Evolutionary conservation across 2,888 invertebrate genomes (phyloP).

Genomic region (Thelaira solivaga): DNA sequence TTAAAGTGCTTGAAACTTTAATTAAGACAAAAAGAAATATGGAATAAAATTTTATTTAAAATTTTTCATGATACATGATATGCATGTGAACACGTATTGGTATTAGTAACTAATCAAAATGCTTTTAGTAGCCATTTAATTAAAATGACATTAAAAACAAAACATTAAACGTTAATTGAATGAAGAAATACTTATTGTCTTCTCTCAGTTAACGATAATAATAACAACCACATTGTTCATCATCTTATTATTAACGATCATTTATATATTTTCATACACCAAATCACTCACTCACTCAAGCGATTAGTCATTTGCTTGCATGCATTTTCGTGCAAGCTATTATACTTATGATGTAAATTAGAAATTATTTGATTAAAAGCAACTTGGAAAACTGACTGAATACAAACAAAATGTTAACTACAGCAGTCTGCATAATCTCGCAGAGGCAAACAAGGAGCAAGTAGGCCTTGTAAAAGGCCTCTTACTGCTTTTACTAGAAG

Average conservation of each 20-base stretch:
- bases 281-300: neutral
- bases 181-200: slow-evolving; percentile 18
- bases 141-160: slow-evolving; percentile 35
- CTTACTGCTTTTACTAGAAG: too few species aligned
- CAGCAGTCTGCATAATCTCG: too few species aligned
- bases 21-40: too few species aligned
- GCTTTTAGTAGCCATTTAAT: slow-evolving; percentile 47
- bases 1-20: too few species aligned
- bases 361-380: slow-evolving; percentile 44
- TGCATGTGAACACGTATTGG: too few species aligned
- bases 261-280: neutral
- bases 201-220: neutral
- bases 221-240: neutral
- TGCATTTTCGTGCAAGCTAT: neutral
- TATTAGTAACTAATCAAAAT: slow-evolving; percentile 50
- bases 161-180: slow-evolving; percentile 51
- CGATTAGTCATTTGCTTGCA: slow-evolving; percentile 16
- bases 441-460: too few species aligned
- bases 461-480: too few species aligned
- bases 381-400: too few species aligned
- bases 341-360: slow-evolving; percentile 27
- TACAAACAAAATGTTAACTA: too few species aligned
- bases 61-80: too few species aligned
- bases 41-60: too few species aligned
- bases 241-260: neutral